These are phyloP conservation scores for Drosophila buzzatii DNA, from an alignment of 2,888 invertebrate species.

Conservation along the genomic window DNA sequence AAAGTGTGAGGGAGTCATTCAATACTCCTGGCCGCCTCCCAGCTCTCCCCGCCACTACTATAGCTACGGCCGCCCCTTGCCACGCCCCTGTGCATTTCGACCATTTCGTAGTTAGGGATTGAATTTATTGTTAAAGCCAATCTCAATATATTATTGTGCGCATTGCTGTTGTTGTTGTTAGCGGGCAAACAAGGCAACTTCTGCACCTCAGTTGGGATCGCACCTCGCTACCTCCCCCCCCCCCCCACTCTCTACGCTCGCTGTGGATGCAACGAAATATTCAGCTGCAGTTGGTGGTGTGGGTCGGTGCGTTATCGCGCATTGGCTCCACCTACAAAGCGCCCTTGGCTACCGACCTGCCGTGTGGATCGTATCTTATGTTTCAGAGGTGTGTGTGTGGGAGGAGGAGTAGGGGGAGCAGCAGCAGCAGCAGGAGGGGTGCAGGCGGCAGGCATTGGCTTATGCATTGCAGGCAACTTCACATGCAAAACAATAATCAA, in stretches of 20 bases:
- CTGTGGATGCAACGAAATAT: neutral
- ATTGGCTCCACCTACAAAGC: slow-evolving; percentile 69
- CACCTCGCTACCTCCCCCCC: neutral
- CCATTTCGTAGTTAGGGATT: slow-evolving; percentile 69
- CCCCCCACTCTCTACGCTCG: too few relatives aligned
- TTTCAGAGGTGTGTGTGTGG: slow-evolving; percentile 1
- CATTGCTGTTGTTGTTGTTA: slow-evolving; percentile 14
- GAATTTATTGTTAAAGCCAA: slow-evolving; percentile 72
- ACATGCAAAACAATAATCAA: slow-evolving; percentile 80
- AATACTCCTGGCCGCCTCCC: neutral
- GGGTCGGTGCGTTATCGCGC: slow-evolving; percentile 68
- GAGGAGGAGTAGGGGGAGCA: neutral
- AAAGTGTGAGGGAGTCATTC: slow-evolving; percentile 73
- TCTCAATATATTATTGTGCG: slow-evolving; percentile 73
- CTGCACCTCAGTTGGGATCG: slow-evolving; percentile 62
- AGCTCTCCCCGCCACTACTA: neutral
- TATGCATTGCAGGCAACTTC: slow-evolving; percentile 17
- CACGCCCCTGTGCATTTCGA: slow-evolving; percentile 1
- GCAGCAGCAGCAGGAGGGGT: neutral
- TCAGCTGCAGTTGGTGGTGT: slow-evolving; percentile 39
- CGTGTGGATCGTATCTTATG: slow-evolving; percentile 29
- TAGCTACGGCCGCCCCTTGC: neutral
- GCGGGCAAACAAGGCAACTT: slow-evolving; percentile 65
- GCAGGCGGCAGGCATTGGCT: neutral
- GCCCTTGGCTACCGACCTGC: slow-evolving; percentile 68